phyloP scores from a whole-genome alignment of 2,888 invertebrate genomes.

The Cephonodes hylas region DNA sequence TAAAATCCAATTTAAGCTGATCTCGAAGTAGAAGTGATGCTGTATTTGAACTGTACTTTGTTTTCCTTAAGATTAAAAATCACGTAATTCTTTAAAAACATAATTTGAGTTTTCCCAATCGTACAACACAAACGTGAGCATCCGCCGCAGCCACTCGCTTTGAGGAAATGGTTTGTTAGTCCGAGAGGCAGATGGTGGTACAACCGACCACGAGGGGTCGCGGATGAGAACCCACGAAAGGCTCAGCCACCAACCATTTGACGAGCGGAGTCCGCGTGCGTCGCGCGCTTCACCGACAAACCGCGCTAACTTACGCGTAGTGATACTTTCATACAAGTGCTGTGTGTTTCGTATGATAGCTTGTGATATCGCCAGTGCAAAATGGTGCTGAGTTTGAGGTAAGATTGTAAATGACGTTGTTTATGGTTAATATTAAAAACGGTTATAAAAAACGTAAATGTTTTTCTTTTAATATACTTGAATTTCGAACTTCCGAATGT shows the following conservation, averaged over 20 bases:
- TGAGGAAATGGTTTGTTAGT: neutral
- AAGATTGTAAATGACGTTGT: conserved; percentile 54
- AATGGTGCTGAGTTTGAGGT: conserved; percentile 72
- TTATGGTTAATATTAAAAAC: too few species aligned
- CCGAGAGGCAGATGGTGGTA: conserved; percentile 3
- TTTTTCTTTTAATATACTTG: too few species aligned
- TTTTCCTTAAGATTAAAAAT: neutral
- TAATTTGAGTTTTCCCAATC: neutral
- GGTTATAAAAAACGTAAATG: too few species aligned
- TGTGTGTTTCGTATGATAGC: conserved; percentile 3
- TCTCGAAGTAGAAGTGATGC: too few species aligned
- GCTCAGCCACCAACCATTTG: conserved; percentile 54
- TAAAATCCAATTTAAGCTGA: too few species aligned
- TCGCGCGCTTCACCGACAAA: neutral
- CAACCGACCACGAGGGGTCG: conserved; percentile 48
- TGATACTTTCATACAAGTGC: conserved; percentile 7
- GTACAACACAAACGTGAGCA: neutral
- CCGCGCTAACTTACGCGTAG: conserved; percentile 29
- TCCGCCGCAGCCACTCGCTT: neutral
- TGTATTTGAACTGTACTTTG: too few species aligned
- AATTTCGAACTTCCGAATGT: too few species aligned
- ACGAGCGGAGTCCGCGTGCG: conserved; percentile 43
- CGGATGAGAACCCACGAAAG: conserved; percentile 61
- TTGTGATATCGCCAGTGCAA: conserved; percentile 40
- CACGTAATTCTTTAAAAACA: neutral